phyloP scores from a whole-genome alignment of 2,113 vertebrate species.

The Riparia riparia region DNA sequence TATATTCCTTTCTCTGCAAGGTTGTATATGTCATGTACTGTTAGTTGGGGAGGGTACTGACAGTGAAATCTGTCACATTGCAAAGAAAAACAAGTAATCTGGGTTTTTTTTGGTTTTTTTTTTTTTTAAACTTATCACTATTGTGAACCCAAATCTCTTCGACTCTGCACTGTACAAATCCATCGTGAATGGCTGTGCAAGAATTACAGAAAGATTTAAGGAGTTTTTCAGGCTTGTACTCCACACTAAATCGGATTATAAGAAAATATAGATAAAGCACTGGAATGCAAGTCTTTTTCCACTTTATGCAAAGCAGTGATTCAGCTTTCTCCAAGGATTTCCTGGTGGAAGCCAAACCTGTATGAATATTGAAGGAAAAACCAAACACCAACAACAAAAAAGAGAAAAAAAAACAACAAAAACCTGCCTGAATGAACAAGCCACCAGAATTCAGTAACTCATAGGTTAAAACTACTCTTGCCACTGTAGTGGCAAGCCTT shows the following conservation, averaged over 20 bases:
- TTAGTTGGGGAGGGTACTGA: neutral
- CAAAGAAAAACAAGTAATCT: neutral
- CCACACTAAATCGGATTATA: slow-evolving; percentile 44
- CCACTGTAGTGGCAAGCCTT: neutral
- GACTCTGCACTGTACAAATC: neutral
- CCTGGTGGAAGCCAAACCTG: neutral
- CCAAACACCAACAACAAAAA: neutral
- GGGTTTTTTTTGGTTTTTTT: fast-evolving
- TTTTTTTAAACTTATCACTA: neutral
- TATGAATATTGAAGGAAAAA: neutral
- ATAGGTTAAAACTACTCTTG: neutral
- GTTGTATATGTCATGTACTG: neutral
- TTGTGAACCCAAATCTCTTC: neutral
- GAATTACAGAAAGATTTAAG: slow-evolving; percentile 46
- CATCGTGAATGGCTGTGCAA: slow-evolving; percentile 30
- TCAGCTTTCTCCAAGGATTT: slow-evolving; percentile 20
- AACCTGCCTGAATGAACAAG: neutral
- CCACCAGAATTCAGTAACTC: neutral
- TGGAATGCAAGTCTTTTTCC: neutral
- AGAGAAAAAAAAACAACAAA: neutral
- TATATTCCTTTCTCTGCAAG: neutral
- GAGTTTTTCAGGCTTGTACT: slow-evolving; percentile 21
- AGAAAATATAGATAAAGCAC: slow-evolving; percentile 48
- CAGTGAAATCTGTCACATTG: neutral
- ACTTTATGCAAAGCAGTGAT: slow-evolving; percentile 23